phyloP scores from a whole-genome alignment of 2,888 invertebrate species.

The Hydraecia micacea region DNA sequence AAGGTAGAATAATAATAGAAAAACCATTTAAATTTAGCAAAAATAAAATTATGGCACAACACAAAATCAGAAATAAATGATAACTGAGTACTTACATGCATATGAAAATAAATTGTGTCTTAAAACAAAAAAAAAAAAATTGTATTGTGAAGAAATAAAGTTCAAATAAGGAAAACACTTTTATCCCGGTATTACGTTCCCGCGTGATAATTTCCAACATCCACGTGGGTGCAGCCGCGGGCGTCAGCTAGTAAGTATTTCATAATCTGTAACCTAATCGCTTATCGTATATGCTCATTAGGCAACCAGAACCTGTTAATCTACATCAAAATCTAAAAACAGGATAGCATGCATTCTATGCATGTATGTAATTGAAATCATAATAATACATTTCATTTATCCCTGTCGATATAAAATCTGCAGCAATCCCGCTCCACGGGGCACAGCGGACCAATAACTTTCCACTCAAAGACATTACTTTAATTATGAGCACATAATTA shows the following conservation, averaged over 20 bases:
- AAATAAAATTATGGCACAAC: background rate
- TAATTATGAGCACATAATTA: constrained; percentile 63
- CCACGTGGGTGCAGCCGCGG: background rate
- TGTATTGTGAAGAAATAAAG: background rate
- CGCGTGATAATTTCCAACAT: background rate
- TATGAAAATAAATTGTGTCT: background rate
- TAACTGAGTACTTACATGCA: background rate
- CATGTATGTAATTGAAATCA: constrained; percentile 8
- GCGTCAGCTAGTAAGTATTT: background rate
- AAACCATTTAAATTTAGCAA: too few relatives aligned
- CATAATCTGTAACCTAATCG: constrained; percentile 1
- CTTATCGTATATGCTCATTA: background rate
- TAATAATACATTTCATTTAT: constrained; percentile 15
- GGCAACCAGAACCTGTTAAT: background rate
- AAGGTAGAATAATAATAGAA: background rate
- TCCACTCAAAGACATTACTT: constrained; percentile 57
- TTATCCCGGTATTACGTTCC: too few relatives aligned
- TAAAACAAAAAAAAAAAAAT: background rate
- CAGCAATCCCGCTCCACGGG: constrained; percentile 16
- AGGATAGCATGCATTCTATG: constrained; percentile 18
- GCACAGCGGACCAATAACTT: constrained; percentile 58
- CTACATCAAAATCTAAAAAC: constrained; percentile 14
- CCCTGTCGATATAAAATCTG: constrained; percentile 10
- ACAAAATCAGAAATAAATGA: background rate
- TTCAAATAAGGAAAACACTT: background rate